Conservation (phyloP, 2,797 vertebrate species). For the Leptodactylus fallax region DNA sequence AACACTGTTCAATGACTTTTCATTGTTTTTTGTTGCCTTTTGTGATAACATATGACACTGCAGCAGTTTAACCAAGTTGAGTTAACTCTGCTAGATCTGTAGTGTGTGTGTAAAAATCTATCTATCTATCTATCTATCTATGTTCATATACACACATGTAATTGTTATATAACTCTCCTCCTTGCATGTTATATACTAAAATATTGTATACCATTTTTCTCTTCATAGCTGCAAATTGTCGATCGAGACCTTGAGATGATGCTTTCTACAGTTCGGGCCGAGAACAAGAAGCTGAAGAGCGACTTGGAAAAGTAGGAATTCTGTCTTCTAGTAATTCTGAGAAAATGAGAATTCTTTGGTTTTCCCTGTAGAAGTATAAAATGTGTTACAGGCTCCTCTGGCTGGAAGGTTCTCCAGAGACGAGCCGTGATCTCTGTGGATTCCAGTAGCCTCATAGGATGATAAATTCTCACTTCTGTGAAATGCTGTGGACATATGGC, state of each 20-base stretch:
- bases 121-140: no score
- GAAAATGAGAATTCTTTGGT: not conserved
- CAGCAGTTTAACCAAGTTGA: no score
- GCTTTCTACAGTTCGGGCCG: constrained; percentile 75
- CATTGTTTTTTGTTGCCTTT: no score
- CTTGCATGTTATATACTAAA: no score
- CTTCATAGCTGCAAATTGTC: constrained; percentile 82
- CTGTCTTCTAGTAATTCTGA: not conserved
- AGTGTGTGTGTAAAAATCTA: no score
- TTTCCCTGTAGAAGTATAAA: not conserved
- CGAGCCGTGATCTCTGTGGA: not conserved
- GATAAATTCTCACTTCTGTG: constrained; percentile 10
- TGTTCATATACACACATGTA: no score
- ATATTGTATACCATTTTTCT: constrained; percentile 25
- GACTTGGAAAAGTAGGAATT: constrained; percentile 79
- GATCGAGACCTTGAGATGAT: constrained; percentile 83
- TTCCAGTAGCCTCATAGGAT: constrained; percentile 22
- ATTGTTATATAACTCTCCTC: no score
- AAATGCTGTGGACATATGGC: constrained; percentile 37
- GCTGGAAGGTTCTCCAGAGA: not conserved
- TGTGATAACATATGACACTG: no score
- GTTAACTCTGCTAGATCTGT: no score
- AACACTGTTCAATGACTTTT: no score
- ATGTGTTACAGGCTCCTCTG: not conserved
- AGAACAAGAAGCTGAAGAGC: constrained; percentile 80